Evolutionary conservation across 1,140 invertebrate genomes (phyloP).

Genomic region (Drosophila ambigua): DNA sequence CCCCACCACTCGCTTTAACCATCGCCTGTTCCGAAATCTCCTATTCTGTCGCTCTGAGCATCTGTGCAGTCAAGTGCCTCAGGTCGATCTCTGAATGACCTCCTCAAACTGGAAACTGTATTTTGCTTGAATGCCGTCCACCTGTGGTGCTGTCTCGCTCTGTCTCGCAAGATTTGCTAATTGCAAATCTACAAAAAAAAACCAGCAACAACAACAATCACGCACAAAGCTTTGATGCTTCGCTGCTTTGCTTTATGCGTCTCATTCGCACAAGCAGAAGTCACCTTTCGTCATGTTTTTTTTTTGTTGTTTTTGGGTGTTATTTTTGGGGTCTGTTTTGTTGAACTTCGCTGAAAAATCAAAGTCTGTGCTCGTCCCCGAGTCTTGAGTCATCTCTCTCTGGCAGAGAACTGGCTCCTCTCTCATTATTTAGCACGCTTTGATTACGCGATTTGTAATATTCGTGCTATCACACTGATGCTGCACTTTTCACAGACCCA

Average conservation of each 20-base stretch:
- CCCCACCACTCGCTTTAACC: neutral
- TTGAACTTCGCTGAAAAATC: constrained; percentile 57
- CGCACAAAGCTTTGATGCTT: constrained; percentile 34
- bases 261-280: constrained; percentile 55
- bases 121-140: constrained; percentile 68
- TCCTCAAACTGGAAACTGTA: constrained; percentile 51
- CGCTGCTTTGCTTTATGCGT: constrained; percentile 52
- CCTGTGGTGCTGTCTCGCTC: constrained; percentile 40
- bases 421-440: neutral
- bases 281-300: constrained; percentile 38
- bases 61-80: constrained; percentile 20
- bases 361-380: no score
- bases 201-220: constrained; percentile 1
- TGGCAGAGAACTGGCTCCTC: neutral
- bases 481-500: neutral
- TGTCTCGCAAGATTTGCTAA: constrained; percentile 50
- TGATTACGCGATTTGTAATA: constrained; percentile 12
- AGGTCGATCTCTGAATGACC: constrained; percentile 45
- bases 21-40: constrained; percentile 3
- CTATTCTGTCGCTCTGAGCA: constrained; percentile 2
- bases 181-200: constrained; percentile 56
- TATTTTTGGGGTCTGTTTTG: constrained; percentile 64
- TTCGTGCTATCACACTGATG: neutral
- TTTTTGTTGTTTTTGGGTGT: constrained; percentile 25
- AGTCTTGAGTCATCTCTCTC: constrained; percentile 6